Conservation (phyloP, 2,888 invertebrate species). For the Agrenia bidenticulata region DNA sequence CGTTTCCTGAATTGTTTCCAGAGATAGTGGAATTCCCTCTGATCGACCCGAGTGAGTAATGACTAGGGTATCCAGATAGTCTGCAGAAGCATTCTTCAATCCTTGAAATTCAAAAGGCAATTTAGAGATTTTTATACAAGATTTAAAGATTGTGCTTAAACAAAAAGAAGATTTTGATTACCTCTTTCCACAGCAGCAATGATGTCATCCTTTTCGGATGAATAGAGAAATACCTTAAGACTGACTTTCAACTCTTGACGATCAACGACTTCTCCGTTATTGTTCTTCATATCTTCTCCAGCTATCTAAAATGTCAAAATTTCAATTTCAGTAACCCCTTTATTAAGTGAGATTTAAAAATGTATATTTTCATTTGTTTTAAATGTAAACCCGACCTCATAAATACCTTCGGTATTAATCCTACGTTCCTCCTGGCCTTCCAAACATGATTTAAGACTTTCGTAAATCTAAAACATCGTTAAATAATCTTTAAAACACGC, state of each 20-base stretch:
- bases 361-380: too few species aligned
- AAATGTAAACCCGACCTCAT: constrained; percentile 32
- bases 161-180: constrained; percentile 54
- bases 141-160: background rate
- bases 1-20: constrained; percentile 70
- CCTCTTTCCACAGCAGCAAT: constrained; percentile 73
- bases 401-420: constrained; percentile 28
- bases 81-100: constrained; percentile 34
- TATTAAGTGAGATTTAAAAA: too few species aligned
- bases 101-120: constrained; percentile 21
- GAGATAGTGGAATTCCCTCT: constrained; percentile 53
- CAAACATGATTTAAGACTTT: constrained; percentile 47
- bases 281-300: constrained; percentile 62
- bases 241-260: constrained; percentile 78
- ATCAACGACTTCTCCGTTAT: constrained; percentile 69
- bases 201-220: constrained; percentile 66
- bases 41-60: constrained; percentile 65
- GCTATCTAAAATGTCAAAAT: constrained; percentile 17
- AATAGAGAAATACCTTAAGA: constrained; percentile 81
- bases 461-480: constrained; percentile 41
- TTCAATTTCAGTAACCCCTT: background rate
- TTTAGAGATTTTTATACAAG: too few species aligned
- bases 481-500: background rate
- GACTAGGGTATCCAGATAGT: constrained; percentile 76
- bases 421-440: constrained; percentile 20